These are phyloP conservation scores for Horisme vitalbata DNA, from an alignment of 2,888 invertebrate species.

Conservation along the genomic window DNA sequence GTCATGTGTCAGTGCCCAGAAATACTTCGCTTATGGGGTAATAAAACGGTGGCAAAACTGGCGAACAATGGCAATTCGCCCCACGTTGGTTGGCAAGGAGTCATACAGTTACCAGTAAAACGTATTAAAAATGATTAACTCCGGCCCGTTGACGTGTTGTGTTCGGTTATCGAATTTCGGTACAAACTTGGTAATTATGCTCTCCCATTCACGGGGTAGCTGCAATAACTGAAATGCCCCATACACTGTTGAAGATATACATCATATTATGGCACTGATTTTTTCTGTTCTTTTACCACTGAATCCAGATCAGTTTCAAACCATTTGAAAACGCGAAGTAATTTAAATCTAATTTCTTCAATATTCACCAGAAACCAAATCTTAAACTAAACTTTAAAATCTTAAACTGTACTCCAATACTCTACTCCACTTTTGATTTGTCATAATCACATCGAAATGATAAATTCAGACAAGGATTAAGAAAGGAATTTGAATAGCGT, in stretches of 20 bases:
- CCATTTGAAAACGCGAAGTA: too few species aligned
- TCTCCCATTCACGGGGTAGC: slow-evolving; percentile 16
- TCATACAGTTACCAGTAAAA: slow-evolving; percentile 59
- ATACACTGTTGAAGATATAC: slow-evolving; percentile 5
- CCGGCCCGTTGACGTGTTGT: slow-evolving; percentile 76
- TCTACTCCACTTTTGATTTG: too few species aligned
- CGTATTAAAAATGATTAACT: slow-evolving; percentile 77
- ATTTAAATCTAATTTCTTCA: too few species aligned
- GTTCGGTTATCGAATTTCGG: slow-evolving; percentile 72
- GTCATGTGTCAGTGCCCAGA: slow-evolving; percentile 34
- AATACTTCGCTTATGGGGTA: slow-evolving; percentile 45
- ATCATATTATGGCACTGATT: too few species aligned
- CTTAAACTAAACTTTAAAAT: too few species aligned
- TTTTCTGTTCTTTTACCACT: too few species aligned
- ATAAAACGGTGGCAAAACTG: slow-evolving; percentile 55
- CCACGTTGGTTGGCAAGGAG: slow-evolving; percentile 49
- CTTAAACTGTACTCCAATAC: too few species aligned
- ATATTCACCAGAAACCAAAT: too few species aligned
- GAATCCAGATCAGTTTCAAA: too few species aligned
- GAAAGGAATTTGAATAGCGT: too few species aligned
- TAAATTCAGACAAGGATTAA: too few species aligned
- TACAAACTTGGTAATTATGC: slow-evolving; percentile 41
- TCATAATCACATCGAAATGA: too few species aligned
- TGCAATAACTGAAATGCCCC: slow-evolving; percentile 9
- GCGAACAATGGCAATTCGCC: slow-evolving; percentile 69